Base-by-base conservation (phyloP, 1,140 invertebrate species). In the Acromyrmex heyeri region DNA sequence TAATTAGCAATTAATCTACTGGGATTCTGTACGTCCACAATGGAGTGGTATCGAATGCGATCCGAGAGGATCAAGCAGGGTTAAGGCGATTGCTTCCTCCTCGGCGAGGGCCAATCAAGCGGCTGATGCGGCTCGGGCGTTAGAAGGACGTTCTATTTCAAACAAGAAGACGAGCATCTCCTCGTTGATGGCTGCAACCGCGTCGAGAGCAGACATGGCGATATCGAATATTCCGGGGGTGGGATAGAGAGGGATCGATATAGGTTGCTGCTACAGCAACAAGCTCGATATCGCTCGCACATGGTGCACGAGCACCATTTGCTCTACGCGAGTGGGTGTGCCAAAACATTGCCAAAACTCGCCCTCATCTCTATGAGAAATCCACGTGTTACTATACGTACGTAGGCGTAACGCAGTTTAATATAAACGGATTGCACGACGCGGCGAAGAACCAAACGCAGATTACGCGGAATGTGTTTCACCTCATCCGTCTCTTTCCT, bases 351-450 rank as follows among this genome's bases (percentile, higher is more conserved):
- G 78, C 16, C 30, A 57, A 72, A 70, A 27, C 21, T 65, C 30
- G 3, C 55, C 55, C 57, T 61, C 53, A 61, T 59, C 27, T 73
- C 57, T 27, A 14, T 24, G 24, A 73, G 57, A 73, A 24, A 75
- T 14, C 10, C 38, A 38, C 55, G 67, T 48, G 4, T 61, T 8
- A 3, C 62, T 34, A 38, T 18, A 18, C 14, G 24, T n/a, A 50
- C 21, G 38, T 27, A 7, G 75, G 67, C 79, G 55, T 87, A 85
- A 87, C 79, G 85, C 78, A 55, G 59, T 87, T 90, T 90, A 90
- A 82, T 89, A 87, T 78, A 87, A 65, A 79, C 72, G 65, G 34
- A 90, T 83, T 61, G 48, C 61, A 69, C 62, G 59, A 16, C 38
- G 55, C 30, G 59, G 44, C 38, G 21, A 59, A 38, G 53, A 61